phyloP scores from a whole-genome alignment of 2,888 invertebrate genomes.

The Camponotus fellah region DNA sequence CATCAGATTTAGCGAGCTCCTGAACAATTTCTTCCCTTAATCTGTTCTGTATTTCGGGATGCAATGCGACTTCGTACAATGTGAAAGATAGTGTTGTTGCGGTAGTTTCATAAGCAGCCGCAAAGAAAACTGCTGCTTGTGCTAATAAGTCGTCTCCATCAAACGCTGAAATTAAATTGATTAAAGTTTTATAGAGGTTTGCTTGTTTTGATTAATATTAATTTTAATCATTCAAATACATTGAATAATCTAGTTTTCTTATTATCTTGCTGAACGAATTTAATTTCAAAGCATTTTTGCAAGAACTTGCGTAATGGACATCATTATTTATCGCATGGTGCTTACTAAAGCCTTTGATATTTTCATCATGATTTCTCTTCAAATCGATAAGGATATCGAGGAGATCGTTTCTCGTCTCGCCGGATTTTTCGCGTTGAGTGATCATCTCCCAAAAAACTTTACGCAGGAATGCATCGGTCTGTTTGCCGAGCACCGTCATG shows the following conservation, averaged over 20 bases:
- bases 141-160: slow-evolving; percentile 60
- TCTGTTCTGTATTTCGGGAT: slow-evolving; percentile 63
- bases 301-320: background rate
- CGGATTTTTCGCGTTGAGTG: slow-evolving; percentile 82
- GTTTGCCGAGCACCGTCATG: slow-evolving; percentile 83
- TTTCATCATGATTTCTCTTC: slow-evolving; percentile 74
- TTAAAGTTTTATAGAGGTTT: background rate
- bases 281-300: background rate
- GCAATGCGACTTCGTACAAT: slow-evolving; percentile 61
- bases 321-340: background rate
- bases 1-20: slow-evolving; percentile 38
- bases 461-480: slow-evolving; percentile 83
- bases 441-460: slow-evolving; percentile 85
- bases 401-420: slow-evolving; percentile 83
- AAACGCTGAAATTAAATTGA: slow-evolving; percentile 58
- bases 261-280: background rate
- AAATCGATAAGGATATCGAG: slow-evolving; percentile 86
- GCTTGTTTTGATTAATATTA: background rate
- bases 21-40: slow-evolving; percentile 57
- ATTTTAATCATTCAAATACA: background rate
- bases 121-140: slow-evolving; percentile 63
- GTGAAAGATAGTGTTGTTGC: slow-evolving; percentile 56
- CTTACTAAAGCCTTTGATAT: slow-evolving; percentile 62
- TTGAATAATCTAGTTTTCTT: background rate
- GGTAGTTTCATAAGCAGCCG: slow-evolving; percentile 63